A percentile compares a stretch with the other conserved stretches of the same genome.
Conservation (phyloP, 2,888 invertebrate species). For the Theretra japonica region DNA sequence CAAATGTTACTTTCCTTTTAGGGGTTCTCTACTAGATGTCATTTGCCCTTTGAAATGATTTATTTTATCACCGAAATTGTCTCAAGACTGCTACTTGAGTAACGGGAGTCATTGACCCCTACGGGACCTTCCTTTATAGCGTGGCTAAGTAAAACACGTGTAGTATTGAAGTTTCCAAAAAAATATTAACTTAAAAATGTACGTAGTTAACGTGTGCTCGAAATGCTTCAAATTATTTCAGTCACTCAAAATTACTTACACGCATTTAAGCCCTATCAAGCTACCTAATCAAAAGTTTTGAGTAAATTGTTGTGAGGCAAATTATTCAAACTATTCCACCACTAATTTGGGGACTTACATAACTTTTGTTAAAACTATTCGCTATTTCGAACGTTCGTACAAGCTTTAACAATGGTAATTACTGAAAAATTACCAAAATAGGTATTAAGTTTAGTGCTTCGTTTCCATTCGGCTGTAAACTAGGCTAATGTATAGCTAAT, state of each 20-base stretch:
- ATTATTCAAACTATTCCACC: neutral
- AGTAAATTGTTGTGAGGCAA: neutral
- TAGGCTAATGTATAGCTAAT: conserved; percentile 45
- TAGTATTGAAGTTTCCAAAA: no score
- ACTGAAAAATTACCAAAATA: neutral
- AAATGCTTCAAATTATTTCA: neutral
- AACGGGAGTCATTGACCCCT: no score
- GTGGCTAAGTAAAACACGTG: no score
- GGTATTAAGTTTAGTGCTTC: conserved; percentile 21
- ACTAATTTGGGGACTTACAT: neutral
- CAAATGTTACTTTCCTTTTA: conserved; percentile 17
- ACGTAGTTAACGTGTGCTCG: neutral
- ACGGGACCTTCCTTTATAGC: no score
- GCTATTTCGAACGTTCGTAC: neutral
- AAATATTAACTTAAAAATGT: neutral
- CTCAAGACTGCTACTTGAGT: neutral
- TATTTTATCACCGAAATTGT: neutral
- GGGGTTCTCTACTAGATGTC: conserved; percentile 1
- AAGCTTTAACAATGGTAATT: neutral
- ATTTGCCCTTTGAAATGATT: conserved; percentile 3
- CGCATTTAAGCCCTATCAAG: neutral
- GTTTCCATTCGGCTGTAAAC: conserved; percentile 35
- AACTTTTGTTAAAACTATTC: conserved; percentile 7
- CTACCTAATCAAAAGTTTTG: neutral
- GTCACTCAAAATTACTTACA: neutral